Conservation (phyloP, 2,113 vertebrate genomes). For the Myxocyprinus asiaticus region DNA sequence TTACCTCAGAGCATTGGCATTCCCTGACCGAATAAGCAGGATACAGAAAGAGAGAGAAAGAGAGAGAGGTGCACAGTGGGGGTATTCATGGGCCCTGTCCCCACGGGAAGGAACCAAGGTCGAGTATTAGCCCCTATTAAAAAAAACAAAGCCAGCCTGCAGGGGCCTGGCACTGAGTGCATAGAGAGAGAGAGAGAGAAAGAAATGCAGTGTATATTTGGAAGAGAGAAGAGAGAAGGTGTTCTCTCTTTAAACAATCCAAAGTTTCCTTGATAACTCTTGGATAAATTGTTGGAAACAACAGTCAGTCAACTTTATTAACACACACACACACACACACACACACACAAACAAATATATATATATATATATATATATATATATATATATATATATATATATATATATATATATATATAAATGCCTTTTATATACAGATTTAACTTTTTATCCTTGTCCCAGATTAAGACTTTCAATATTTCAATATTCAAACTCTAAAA, state of each 20-base stretch:
- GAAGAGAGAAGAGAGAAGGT: slow-evolving; percentile 21
- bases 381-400: no score
- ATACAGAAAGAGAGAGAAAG: slow-evolving; percentile 42
- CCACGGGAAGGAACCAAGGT: slow-evolving; percentile 55
- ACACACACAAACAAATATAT: no score
- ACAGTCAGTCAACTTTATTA: no score
- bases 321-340: no score
- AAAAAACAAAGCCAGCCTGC: slow-evolving; percentile 60
- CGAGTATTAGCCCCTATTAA: slow-evolving; percentile 61
- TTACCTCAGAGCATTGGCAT: slow-evolving; percentile 61
- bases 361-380: no score
- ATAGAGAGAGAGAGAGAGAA: slow-evolving; percentile 35
- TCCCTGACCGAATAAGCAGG: slow-evolving; percentile 52
- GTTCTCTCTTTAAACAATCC: slow-evolving; percentile 26
- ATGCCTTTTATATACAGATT: no score
- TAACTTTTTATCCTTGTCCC: no score
- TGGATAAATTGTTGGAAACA: background rate
- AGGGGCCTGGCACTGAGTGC: slow-evolving; percentile 47
- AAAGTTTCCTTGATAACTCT: background rate
- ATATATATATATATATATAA: no score
- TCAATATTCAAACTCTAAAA: no score
- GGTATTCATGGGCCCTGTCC: slow-evolving; percentile 51
- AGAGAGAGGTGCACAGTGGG: slow-evolving; percentile 53
- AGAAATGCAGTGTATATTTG: slow-evolving; percentile 1
- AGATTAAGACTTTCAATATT: no score